Evolutionary conservation across 53 echinoderm and acorn worm species (phyloP).

Genomic region (Crossaster papposus): DNA sequence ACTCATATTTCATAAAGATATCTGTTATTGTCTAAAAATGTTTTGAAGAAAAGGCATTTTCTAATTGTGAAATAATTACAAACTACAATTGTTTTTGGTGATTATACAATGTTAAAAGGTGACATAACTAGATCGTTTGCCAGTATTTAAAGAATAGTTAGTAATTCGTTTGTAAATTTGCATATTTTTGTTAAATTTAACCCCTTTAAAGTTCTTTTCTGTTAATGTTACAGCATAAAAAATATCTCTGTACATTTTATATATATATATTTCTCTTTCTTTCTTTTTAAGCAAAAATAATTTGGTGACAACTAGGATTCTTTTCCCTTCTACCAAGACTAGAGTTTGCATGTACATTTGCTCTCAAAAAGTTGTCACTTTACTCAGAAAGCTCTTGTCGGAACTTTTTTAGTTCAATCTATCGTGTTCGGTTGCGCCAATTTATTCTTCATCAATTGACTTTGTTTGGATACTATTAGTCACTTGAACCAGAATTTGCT

Average conservation of each 20-base stretch:
- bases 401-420: not conserved
- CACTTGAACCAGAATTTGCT: not conserved
- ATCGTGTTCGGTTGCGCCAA: too few species aligned
- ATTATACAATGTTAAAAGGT: slow-evolving; percentile 44
- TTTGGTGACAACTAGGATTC: slow-evolving; percentile 65
- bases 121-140: slow-evolving; percentile 12
- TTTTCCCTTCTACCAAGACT: slow-evolving; percentile 41
- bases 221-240: slow-evolving; percentile 62
- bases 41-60: not conserved
- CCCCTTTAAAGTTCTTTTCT: slow-evolving; percentile 8
- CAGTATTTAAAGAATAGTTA: slow-evolving; percentile 52
- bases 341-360: slow-evolving; percentile 40
- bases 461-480: not conserved
- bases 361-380: not conserved
- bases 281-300: slow-evolving; percentile 63
- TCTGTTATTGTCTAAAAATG: not conserved
- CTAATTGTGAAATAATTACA: slow-evolving; percentile 2
- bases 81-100: not conserved
- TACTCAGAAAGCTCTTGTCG: not conserved
- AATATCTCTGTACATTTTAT: slow-evolving; percentile 73
- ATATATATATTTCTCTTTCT: slow-evolving; percentile 63
- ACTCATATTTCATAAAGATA: not conserved
- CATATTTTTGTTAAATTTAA: slow-evolving; percentile 39
- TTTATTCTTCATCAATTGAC: too few species aligned
- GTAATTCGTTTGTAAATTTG: slow-evolving; percentile 48